phyloP scores from a whole-genome alignment of 2,797 vertebrate species.

The Periparus ater region DNA sequence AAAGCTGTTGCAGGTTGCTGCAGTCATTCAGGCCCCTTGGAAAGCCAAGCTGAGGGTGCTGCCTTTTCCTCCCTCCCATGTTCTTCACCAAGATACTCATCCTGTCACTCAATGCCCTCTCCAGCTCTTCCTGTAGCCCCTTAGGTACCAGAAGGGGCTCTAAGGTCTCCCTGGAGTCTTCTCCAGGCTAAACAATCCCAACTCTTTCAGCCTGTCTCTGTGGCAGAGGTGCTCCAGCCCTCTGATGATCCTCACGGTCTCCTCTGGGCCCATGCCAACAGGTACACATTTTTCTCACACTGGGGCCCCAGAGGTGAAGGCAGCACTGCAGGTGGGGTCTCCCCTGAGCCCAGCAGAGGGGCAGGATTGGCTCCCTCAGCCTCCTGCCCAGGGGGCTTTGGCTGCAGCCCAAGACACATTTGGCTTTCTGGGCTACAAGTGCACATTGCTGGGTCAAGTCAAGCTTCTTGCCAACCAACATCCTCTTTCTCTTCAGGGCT shows the following conservation, averaged over 20 bases:
- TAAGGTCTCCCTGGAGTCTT: neutral
- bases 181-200: neutral
- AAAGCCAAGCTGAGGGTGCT: neutral
- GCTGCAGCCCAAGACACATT: neutral
- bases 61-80: neutral
- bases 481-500: neutral
- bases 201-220: neutral
- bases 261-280: neutral
- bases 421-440: neutral
- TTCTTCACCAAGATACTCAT: neutral
- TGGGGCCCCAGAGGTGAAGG: neutral
- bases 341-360: neutral
- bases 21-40: neutral
- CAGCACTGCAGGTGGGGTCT: neutral
- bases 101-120: neutral
- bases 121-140: neutral
- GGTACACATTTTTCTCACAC: rapidly evolving
- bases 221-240: neutral
- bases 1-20: neutral
- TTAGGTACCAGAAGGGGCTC: neutral
- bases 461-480: neutral
- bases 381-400: neutral
- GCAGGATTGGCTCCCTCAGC: neutral
- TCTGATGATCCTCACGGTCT: neutral
- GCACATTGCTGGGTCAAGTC: neutral